phyloP scores from a whole-genome alignment of 1,140 invertebrate genomes.

The Doryteuthis pealeii region DNA sequence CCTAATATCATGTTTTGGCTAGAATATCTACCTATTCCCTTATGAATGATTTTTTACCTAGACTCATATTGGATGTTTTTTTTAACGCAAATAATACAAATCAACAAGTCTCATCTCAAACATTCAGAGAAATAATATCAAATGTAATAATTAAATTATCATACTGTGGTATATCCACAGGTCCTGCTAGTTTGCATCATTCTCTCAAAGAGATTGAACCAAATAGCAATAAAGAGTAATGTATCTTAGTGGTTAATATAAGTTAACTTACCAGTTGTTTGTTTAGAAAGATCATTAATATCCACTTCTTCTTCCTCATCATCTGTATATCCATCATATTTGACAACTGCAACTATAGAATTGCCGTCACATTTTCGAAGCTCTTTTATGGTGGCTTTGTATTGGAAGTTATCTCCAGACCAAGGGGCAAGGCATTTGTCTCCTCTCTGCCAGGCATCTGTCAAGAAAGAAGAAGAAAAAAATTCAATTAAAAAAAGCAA shows the following conservation, averaged over 20 bases:
- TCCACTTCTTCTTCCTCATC: constrained; percentile 41
- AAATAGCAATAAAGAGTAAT: too few species aligned
- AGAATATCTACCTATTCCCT: too few species aligned
- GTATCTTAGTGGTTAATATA: neutral
- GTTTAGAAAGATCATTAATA: constrained; percentile 27
- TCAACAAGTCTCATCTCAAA: too few species aligned
- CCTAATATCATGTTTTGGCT: too few species aligned
- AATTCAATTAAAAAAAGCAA: neutral
- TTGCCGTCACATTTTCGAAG: constrained; percentile 21
- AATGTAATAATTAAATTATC: too few species aligned
- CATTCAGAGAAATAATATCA: too few species aligned
- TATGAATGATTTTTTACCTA: too few species aligned
- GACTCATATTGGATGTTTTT: too few species aligned
- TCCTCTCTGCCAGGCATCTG: constrained; percentile 42
- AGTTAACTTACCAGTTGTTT: neutral
- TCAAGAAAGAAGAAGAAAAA: constrained; percentile 12
- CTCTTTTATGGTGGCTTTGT: constrained; percentile 34
- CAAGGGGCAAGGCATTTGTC: constrained; percentile 42
- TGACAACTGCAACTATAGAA: constrained; percentile 29
- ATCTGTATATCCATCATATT: constrained; percentile 38
- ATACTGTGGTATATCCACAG: too few species aligned
- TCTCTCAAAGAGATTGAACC: too few species aligned
- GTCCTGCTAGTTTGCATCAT: too few species aligned
- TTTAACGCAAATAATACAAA: too few species aligned
- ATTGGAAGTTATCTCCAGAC: constrained; percentile 37